These are phyloP conservation scores for Eilema depressum DNA, from an alignment of 2,888 invertebrate species.

Conservation along the genomic window DNA sequence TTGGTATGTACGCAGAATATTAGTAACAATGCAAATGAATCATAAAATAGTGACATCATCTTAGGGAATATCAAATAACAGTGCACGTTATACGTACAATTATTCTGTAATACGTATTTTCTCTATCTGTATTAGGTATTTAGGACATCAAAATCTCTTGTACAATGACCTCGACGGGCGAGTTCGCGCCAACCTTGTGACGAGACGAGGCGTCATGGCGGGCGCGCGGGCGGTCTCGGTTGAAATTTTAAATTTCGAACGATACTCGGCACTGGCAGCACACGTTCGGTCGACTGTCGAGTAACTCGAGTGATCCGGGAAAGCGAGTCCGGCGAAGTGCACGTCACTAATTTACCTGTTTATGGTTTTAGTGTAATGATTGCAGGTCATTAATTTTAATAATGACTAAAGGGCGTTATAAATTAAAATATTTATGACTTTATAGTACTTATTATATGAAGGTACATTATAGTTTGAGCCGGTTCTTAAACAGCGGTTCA, in stretches of 20 bases:
- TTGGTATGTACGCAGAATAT: constrained; percentile 12
- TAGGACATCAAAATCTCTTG: constrained; percentile 79
- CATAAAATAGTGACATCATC: constrained; percentile 51
- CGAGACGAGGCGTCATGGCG: constrained; percentile 52
- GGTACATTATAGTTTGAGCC: not conserved
- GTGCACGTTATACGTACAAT: constrained; percentile 30
- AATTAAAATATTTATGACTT: constrained; percentile 10
- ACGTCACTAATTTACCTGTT: constrained; percentile 50
- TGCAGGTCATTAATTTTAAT: constrained; percentile 10
- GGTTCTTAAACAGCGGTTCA: not conserved
- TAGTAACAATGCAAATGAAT: constrained; percentile 48
- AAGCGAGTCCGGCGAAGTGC: constrained; percentile 48
- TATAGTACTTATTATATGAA: too few species aligned
- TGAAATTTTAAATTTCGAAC: constrained; percentile 58
- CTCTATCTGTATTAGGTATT: constrained; percentile 74
- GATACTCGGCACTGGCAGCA: constrained; percentile 46
- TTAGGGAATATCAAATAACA: constrained; percentile 50
- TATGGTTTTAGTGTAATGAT: constrained; percentile 42
- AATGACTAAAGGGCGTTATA: not conserved
- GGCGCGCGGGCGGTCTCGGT: constrained; percentile 58
- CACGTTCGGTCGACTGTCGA: constrained; percentile 39
- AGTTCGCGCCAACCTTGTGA: constrained; percentile 74
- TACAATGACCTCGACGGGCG: constrained; percentile 79
- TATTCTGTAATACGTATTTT: constrained; percentile 44
- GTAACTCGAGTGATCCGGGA: constrained; percentile 54